Evolutionary conservation across 2,888 invertebrate genomes (phyloP), one percentile per base, ranked within the genome.

Genomic region (Leucophora obtusa): DNA sequence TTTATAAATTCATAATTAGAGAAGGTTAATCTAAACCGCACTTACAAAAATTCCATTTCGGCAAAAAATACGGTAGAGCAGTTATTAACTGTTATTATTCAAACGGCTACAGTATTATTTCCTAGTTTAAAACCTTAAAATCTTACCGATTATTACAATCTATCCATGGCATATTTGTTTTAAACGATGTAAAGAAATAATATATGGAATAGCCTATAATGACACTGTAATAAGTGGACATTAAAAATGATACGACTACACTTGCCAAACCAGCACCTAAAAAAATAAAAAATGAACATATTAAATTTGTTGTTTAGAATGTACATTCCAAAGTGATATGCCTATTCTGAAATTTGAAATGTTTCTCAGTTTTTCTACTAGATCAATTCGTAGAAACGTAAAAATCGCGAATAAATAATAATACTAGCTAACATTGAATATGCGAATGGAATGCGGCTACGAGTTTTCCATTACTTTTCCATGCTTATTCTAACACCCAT

Each of bases 201-300:
- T 96, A 97, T 86, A 97, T 95, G 69, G 96, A 95, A 93, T 98
- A 98, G 80, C 96, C 96, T 90, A 98, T 97, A 90, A 98, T 96
- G 84, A 98, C 96, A 90, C 97, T 97, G 91, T 98, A 98, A 91
- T 98, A 98, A 68, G 97, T 97, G 84, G 97, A 96, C 94, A 98
- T 95, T 88, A 97, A 92, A 91, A 98, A 97, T 84, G 98, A 97
- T 90, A 98, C 96, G 89, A 97, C 94, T 83, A 98, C 97, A 89
- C 97, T 97, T 79, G 97, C 97, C 85, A 98, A 92, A 77, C 98
- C 98, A 84, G 97, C 96, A 87, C 98, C 97, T 97, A 91, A n/a
- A 91, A 91, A 28, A 3, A 28, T 6, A 28, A 7, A 28, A 28
- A 28, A n/a, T n/a, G n/a, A n/a, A n/a, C n/a, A n/a, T n/a, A n/a